A percentile compares a stretch with the other conserved stretches of the same genome.
Conservation (phyloP, 2,797 vertebrate genomes). For the Urocyon cinereoargenteus region DNA sequence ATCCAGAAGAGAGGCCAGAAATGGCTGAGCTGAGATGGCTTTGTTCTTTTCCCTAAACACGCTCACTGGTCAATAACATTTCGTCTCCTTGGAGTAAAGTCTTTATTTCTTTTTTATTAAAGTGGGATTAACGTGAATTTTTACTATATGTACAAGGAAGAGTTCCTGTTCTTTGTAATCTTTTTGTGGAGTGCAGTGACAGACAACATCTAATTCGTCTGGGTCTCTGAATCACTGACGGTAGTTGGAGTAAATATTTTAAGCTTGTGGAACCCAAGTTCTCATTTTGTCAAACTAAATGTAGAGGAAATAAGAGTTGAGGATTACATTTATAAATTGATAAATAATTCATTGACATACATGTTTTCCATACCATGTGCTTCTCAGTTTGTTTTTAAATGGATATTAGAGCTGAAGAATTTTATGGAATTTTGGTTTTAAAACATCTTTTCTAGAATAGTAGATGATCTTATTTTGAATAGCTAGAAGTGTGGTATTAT, state of each 20-base stretch:
- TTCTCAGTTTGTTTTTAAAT: slow-evolving; percentile 57
- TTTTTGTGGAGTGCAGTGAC: background rate
- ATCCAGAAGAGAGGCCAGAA: background rate
- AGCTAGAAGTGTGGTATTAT: background rate
- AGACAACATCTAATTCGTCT: background rate
- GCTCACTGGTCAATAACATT: background rate
- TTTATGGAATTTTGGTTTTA: background rate
- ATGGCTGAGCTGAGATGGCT: background rate
- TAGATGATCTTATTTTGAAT: background rate
- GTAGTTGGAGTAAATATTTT: background rate
- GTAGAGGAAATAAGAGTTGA: background rate
- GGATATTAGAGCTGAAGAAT: slow-evolving; percentile 35
- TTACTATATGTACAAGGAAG: background rate
- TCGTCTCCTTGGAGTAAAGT: background rate
- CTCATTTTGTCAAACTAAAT: background rate
- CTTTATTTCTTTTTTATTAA: background rate
- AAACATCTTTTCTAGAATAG: slow-evolving; percentile 41
- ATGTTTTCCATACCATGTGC: background rate
- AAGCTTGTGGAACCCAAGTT: background rate
- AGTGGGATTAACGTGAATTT: background rate
- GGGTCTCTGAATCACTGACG: background rate
- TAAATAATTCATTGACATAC: background rate
- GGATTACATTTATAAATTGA: background rate
- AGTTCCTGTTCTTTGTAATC: background rate
- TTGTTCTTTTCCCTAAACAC: background rate